Percentiles rank a stretch among this genome's conserved stretches.
phyloP scores from a whole-genome alignment of 2,888 invertebrate genomes.

The Nematopogon swammerdamellus region DNA sequence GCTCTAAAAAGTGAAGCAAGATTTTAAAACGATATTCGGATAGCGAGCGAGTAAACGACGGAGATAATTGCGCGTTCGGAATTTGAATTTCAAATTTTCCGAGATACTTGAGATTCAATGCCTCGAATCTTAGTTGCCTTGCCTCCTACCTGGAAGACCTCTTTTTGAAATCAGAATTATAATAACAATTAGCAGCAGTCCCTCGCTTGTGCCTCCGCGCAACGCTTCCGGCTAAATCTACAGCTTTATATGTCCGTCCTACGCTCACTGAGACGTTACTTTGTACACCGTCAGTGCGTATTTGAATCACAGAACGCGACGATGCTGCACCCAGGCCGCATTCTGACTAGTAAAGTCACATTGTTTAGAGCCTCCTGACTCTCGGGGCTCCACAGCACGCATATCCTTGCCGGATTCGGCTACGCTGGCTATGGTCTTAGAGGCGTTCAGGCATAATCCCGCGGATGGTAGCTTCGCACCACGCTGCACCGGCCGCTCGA shows the following conservation, averaged over 20 bases:
- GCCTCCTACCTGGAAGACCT: background rate
- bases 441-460: constrained; percentile 60
- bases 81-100: background rate
- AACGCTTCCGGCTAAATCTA: too few relatives aligned
- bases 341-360: constrained; percentile 31
- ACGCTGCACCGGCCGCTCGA: constrained; percentile 58
- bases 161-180: background rate
- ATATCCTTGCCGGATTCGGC: constrained; percentile 46
- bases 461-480: constrained; percentile 65
- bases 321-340: constrained; percentile 54
- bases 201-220: too few relatives aligned
- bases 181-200: background rate
- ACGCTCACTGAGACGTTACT: too few relatives aligned
- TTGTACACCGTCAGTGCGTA: too few relatives aligned
- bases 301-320: too few relatives aligned
- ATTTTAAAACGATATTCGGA: background rate
- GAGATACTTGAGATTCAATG: background rate
- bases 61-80: background rate
- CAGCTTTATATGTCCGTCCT: too few relatives aligned
- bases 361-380: constrained; percentile 44
- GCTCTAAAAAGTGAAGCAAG: background rate
- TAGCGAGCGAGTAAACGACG: background rate
- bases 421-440: constrained; percentile 63
- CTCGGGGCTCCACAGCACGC: constrained; percentile 30
- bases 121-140: background rate